Percentiles rank a stretch among this genome's conserved stretches.
phyloP scores from a whole-genome alignment of 2,797 vertebrate species.

The Spinibarbus caldwelli region DNA sequence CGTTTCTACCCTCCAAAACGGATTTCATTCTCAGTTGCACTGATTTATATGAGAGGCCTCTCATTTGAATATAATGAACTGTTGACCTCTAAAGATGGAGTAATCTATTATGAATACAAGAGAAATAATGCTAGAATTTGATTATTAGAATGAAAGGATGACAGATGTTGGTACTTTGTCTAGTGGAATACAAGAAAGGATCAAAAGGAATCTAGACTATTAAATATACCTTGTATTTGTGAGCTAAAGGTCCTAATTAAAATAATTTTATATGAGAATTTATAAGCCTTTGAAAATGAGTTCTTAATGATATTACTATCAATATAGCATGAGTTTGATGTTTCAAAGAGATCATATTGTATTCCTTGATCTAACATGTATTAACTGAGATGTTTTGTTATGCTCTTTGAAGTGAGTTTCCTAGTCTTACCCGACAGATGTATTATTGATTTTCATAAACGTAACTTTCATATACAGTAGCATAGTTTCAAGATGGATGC shows the following conservation, averaged over 20 bases:
- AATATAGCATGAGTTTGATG: neutral
- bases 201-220: neutral
- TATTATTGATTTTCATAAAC: constrained; percentile 17
- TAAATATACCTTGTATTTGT: constrained; percentile 10
- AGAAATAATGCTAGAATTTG: constrained; percentile 1
- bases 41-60: constrained; percentile 27
- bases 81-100: constrained; percentile 7
- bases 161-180: neutral
- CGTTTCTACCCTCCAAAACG: constrained; percentile 39
- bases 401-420: constrained; percentile 23
- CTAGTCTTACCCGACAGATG: constrained; percentile 17
- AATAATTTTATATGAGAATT: neutral
- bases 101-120: constrained; percentile 34
- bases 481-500: neutral
- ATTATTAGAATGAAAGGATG: constrained; percentile 19
- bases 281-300: neutral
- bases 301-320: constrained; percentile 8
- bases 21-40: constrained; percentile 42
- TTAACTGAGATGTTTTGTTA: constrained; percentile 2
- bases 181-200: neutral
- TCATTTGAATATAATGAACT: constrained; percentile 20
- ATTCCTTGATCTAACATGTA: constrained; percentile 25
- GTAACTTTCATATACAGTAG: neutral
- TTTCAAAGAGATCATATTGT: constrained; percentile 20
- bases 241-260: neutral